Base-by-base conservation (phyloP, 2,113 vertebrate species). In the Scomber colias region DNA sequence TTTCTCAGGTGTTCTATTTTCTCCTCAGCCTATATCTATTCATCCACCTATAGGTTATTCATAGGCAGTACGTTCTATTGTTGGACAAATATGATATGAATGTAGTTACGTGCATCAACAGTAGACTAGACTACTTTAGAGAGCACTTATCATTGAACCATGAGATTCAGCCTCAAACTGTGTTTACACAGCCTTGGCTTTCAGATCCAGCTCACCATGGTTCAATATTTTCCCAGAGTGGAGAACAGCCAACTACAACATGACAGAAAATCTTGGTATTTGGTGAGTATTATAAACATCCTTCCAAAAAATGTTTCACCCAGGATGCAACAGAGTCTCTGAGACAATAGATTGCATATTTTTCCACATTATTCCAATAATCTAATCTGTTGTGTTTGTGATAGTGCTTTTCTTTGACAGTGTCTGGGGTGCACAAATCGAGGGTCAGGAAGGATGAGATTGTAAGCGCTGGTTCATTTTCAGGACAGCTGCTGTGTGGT, bases 171-270 rank as follows among this genome's bases (percentile, higher is more conserved):
- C 54, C 48, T 70, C 70, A 45, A 35, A 77, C 45, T 75, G 0
- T 91, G 53, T 92, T 92, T 90, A 90, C 87, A 88, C 35, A 88
- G 82, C 76, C 71, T 78, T 73, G 70, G 56, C 40, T 75, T 83
- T 85, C 75, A 79, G 68, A 79, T 82, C 54, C 45, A 85, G 48
- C 80, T 82, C 75, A 77, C 67, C 13, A 4, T 44, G 49, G 76
- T 77, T 92, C 67, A 89, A 90, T 93, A 89, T 93, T 92, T 90
- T 81, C 76, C 62, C 68, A 88, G 68, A 81, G 85, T 44, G 87
- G 86, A 81, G 64, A 74, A 54, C 48, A 64, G 84, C 64, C 61
- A 69, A 80, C 70, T 46, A 68, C 49, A 82, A 76, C 66, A 72
- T 13, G 71, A 81, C 12, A 79, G 21, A 30, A 72, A 74, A 63